phyloP scores from a whole-genome alignment of 2,113 vertebrate species.

The Phyllostomus hastatus region DNA sequence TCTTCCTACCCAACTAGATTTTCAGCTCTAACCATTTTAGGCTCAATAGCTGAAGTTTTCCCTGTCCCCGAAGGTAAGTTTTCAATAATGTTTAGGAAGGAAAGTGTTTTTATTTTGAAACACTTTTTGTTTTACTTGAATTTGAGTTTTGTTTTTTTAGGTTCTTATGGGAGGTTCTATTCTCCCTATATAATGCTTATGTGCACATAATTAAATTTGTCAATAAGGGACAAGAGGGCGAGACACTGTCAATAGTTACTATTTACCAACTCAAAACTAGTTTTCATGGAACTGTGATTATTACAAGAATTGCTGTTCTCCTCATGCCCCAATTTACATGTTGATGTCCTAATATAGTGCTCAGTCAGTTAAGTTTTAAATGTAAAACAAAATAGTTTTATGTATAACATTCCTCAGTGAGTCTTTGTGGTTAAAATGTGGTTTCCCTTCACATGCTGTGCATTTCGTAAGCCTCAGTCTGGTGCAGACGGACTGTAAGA shows the following conservation, averaged over 20 bases:
- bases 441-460: background rate
- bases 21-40: constrained; percentile 90
- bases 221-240: background rate
- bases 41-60: constrained; percentile 88
- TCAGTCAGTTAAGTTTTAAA: constrained; percentile 35
- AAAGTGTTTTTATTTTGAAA: background rate
- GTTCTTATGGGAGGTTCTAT: background rate
- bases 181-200: background rate
- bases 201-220: constrained; percentile 22
- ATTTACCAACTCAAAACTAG: background rate
- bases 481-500: background rate
- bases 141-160: constrained; percentile 25
- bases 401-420: constrained; percentile 31
- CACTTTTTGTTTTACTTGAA: background rate
- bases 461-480: background rate
- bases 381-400: background rate
- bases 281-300: background rate
- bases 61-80: constrained; percentile 77
- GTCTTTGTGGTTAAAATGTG: constrained; percentile 54
- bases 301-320: background rate
- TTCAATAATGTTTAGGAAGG: background rate
- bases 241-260: background rate
- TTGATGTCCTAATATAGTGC: constrained; percentile 5
- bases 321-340: background rate
- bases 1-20: constrained; percentile 93